Percentiles rank a stretch among this genome's conserved stretches.
Evolutionary conservation across 1,140 invertebrate genomes (phyloP).

Genomic region (Penaeus indicus): DNA sequence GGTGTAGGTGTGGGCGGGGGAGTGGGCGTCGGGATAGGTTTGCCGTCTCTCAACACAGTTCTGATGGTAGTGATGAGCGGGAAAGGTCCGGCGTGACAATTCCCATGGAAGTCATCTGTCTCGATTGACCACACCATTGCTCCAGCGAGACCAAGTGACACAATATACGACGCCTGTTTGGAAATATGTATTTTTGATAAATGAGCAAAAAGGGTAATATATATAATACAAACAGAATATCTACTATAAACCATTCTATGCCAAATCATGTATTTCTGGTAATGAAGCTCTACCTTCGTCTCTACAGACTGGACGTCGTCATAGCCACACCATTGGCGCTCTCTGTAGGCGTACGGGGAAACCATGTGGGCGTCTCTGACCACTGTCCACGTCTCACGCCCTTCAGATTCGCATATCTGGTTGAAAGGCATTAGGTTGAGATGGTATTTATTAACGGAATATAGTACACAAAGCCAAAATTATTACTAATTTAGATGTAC

Average conservation of each 20-base stretch:
- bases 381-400: constrained; percentile 31
- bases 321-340: constrained; percentile 73
- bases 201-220: too few species aligned
- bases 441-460: not conserved
- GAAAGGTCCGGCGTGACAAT: constrained; percentile 71
- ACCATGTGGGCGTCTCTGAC: constrained; percentile 36
- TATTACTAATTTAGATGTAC: too few species aligned
- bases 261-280: too few species aligned
- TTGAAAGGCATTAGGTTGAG: constrained; percentile 68
- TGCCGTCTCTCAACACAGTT: not conserved
- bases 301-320: constrained; percentile 67
- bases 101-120: constrained; percentile 79
- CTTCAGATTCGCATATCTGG: constrained; percentile 72
- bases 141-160: constrained; percentile 74
- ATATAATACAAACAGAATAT: too few species aligned
- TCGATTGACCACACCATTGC: constrained; percentile 82
- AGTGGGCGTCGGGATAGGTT: constrained; percentile 37
- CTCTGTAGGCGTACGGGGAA: constrained; percentile 64
- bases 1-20: not conserved
- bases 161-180: constrained; percentile 73
- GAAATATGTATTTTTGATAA: too few species aligned
- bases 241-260: too few species aligned
- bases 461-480: too few species aligned
- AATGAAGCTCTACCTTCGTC: constrained; percentile 67
- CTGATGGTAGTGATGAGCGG: constrained; percentile 49